A percentile compares a stretch with the other conserved stretches of the same genome.
phyloP scores from a whole-genome alignment of 2,888 invertebrate genomes.

The Perizoma flavofasciatum region DNA sequence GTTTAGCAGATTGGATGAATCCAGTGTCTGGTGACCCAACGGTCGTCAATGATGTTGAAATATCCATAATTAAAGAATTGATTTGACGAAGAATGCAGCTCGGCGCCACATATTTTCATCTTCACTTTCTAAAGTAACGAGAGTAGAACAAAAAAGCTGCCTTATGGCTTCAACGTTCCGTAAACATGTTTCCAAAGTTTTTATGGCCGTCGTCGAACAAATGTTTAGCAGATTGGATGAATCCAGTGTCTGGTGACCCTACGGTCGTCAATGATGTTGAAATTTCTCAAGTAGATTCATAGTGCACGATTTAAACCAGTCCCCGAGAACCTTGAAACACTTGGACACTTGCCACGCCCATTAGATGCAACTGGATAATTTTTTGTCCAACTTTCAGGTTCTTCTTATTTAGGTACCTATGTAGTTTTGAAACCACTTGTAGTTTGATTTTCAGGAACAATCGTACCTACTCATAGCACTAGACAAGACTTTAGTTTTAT shows the following conservation, averaged over 20 bases:
- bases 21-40: constrained; percentile 49
- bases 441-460: background rate
- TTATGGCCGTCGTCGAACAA: constrained; percentile 38
- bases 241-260: constrained; percentile 48
- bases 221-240: constrained; percentile 51
- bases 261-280: constrained; percentile 61
- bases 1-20: constrained; percentile 49
- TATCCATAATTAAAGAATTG: too few relatives aligned
- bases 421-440: constrained; percentile 21
- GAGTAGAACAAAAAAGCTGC: constrained; percentile 23
- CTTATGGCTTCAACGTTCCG: constrained; percentile 32
- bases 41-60: constrained; percentile 65
- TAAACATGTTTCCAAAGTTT: constrained; percentile 40
- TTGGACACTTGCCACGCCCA: constrained; percentile 78
- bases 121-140: constrained; percentile 23
- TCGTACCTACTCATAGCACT: too few relatives aligned
- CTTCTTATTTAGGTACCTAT: constrained; percentile 33
- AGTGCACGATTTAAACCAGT: constrained; percentile 71
- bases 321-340: constrained; percentile 68
- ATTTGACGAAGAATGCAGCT: too few relatives aligned
- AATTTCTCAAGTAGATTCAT: constrained; percentile 69
- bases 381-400: constrained; percentile 37
- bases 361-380: constrained; percentile 56
- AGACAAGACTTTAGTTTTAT: too few relatives aligned
- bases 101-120: background rate